These are phyloP conservation scores for Zootoca vivipara DNA, from an alignment of 2,113 vertebrate species.

Conservation along the genomic window DNA sequence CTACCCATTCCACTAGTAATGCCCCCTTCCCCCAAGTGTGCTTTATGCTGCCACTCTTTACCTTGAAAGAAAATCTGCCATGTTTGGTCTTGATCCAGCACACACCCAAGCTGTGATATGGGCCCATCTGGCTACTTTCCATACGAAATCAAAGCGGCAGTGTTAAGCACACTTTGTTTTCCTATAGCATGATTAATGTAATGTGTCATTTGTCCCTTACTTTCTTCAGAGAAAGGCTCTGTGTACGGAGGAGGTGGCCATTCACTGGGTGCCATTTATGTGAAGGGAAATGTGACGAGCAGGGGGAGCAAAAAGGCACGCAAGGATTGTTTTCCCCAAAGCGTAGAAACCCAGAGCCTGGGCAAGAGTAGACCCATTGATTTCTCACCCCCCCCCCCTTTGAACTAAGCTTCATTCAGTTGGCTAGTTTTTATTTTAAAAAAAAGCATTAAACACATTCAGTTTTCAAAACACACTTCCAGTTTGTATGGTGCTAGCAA, in stretches of 20 bases:
- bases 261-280: not conserved
- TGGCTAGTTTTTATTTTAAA: slow-evolving; percentile 44
- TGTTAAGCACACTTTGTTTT: not conserved
- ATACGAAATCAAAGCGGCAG: not conserved
- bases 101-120: not conserved
- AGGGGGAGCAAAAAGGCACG: not conserved
- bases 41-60: not conserved
- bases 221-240: not conserved
- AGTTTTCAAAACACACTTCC: slow-evolving; percentile 25
- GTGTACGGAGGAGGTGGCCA: not conserved
- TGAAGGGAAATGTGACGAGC: not conserved
- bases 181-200: not conserved
- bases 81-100: not conserved
- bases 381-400: slow-evolving; percentile 2
- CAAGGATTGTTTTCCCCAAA: not conserved
- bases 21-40: not conserved
- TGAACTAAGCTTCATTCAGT: slow-evolving; percentile 25
- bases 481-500: not conserved
- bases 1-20: no score
- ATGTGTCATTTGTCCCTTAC: not conserved
- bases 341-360: no score
- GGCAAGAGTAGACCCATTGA: not conserved
- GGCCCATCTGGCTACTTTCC: not conserved
- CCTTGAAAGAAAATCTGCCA: not conserved
- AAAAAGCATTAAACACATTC: slow-evolving; percentile 37